Base-by-base conservation (phyloP, 2,888 invertebrate species). In the Diaprepes abbreviatus region DNA sequence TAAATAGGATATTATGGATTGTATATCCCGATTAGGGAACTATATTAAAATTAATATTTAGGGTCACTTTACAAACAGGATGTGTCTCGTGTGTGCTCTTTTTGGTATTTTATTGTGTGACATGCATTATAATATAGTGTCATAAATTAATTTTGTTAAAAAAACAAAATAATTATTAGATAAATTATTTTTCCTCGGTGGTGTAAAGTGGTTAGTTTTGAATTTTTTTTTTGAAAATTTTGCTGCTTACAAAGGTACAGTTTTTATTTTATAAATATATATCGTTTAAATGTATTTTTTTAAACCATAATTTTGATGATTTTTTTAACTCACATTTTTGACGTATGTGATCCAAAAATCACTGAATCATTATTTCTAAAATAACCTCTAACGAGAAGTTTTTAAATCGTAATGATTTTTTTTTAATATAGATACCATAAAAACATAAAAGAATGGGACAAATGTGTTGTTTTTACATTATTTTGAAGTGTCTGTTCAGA, bases 41-140 rank as follows among this genome's bases (percentile, higher is more conserved):
- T 6, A 19, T 54, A 33, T 19, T 43, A 43, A 19, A 43, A 17
- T 43, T 17, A 43, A 17, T 10, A 31, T 45, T 45, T 54, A 54
- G 54, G 54, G 54, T 54, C 54, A 54, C 19, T 54, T 54, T 54
- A 54, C 35, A 54, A 52, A 54, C 54, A 54, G 54, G 54, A 54
- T 17, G 54, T 35, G 28, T 17, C 16, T 54, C 17, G 31, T n/a
- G 31, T 35, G n/a, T 52, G 52, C 31, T 52, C 21, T 52, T 3
- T 17, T 52, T 52, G 9, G 16, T n/a, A 19, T 54, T 33, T 35
- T 54, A 35, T 31, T 54, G 17, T 54, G 35, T 10, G 52, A 9
- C 14, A 17, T 9, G 17, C 40, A 17, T 9, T 6, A 17, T 14
- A 52, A 12, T 52, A 12, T 52, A 52, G 5, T 52, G 40, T 40